These are phyloP conservation scores for Anas platyrhynchos DNA, from an alignment of 2,113 vertebrate genomes.

Conservation along the genomic window DNA sequence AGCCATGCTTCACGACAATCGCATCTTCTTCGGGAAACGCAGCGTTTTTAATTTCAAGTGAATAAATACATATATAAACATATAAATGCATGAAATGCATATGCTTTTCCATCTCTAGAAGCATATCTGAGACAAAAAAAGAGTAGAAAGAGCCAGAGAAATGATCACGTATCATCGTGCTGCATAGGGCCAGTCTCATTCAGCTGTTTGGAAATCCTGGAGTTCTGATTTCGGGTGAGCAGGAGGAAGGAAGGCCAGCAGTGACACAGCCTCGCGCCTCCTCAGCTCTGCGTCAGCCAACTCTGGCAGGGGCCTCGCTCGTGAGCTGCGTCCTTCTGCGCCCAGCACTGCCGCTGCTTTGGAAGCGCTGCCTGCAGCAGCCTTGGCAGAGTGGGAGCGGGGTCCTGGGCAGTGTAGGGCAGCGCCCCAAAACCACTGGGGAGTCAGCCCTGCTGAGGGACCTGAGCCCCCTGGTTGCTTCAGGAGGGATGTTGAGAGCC, in stretches of 20 bases:
- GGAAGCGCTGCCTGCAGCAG: too few species aligned
- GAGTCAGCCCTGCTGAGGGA: too few species aligned
- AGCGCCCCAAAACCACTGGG: too few species aligned
- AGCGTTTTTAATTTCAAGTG: fast-evolving
- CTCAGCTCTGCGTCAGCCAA: fast-evolving
- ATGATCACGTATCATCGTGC: fast-evolving
- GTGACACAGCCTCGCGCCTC: too few species aligned
- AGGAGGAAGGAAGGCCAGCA: background rate
- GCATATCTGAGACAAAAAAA: fast-evolving
- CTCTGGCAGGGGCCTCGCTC: background rate
- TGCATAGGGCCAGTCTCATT: background rate
- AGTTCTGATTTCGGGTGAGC: background rate
- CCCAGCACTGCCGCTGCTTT: too few species aligned
- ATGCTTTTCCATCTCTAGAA: background rate
- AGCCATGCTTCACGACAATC: fast-evolving
- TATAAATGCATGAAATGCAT: fast-evolving
- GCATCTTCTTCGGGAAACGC: fast-evolving
- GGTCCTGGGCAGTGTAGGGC: too few species aligned
- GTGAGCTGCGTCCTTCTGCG: background rate
- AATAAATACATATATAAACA: background rate
- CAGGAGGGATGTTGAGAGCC: too few species aligned
- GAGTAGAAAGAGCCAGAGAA: background rate
- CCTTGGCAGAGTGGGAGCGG: too few species aligned
- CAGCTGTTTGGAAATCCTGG: fast-evolving
- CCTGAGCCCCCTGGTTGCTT: too few species aligned